Base-by-base conservation (phyloP, 2,888 invertebrate species). In the Parnassius mnemosyne region DNA sequence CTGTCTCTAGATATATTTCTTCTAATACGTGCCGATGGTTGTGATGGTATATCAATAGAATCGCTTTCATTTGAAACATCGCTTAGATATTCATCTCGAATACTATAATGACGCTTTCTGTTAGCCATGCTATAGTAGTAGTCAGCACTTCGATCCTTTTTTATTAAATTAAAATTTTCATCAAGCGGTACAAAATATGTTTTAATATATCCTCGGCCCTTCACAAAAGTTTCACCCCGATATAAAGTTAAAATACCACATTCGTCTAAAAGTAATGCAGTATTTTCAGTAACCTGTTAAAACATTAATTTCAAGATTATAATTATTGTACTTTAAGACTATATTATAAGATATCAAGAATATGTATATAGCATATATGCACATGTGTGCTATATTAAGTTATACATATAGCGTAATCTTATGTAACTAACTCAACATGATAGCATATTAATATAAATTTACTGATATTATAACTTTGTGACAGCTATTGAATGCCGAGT, bases 151-250 rank as follows among this genome's bases (percentile, higher is more conserved):
- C 81, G 72, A 51, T 86, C 78, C 65, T 85, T 90, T 68, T 81
- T 86, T 60, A 93, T 85, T 57, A 93, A 81, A 69, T 92, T 89
- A 68, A 92, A 92, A 62, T 93, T 82, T 47, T 94, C 93, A 74
- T 95, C 94, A 12, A 95, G 85, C 12, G 93, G 93, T 10, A 96
- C 94, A 73, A 94, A 95, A 78, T 95, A 96, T 3, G 96, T 96
- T 68, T 94, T 94, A 16, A 95, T 93, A 68, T 92, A 89, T 20
- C 92, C 92, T 64, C 93, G 93, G 0, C 96, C 96, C 85, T 96
- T 96, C 0, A 96, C 95, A 70, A 88, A 93, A 0, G 94, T 95
- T 70, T 93, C 92, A 1, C 95, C 96, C 34, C 96, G 92, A 69
- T 93, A 93, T 59, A 93, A 92, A 67, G 96, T 96, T 43, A 93